Evolutionary conservation across 2,113 vertebrate species (phyloP), one percentile per base, ranked within the genome.

Genomic region (Alexandromys fortis): DNA sequence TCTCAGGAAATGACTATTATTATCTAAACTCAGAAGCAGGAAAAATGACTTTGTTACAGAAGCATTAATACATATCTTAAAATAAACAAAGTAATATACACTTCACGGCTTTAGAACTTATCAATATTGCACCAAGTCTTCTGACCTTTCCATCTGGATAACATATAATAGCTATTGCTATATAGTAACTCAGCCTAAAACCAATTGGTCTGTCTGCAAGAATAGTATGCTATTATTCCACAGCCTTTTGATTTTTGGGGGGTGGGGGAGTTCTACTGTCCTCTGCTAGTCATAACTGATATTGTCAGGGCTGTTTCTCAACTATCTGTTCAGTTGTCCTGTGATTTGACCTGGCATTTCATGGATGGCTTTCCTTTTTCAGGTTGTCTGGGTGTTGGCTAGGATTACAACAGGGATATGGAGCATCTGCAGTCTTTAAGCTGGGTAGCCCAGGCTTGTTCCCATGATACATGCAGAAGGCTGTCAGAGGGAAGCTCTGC

Each of bases 221-320:
- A 89, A 86, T 67, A 30, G 33, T 83, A 22, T 24, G 11, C 9
- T 55, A 21, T 12, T 83, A 3, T 78, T 85, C 6, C 16, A 55
- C 76, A 42, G 11, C 73, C 24, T 82, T 16, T 30, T 73, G 24
- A 78, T 49, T 86, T 58, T 58, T 17, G 4, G 55, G 12, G 49
- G 11, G 11, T 0, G 49, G 55, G 14, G 26, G 1, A 0, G 1
- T 49, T 6, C 63, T 61, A 30, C n/a, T 88, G 7, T 63, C 21
- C 55, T 88, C n/a, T 58, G 11, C 19, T 77, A 78, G 63, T 42
- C n/a, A 33, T 38, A 35, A 21, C 3, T n/a, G 24, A 68, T 9
- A 12, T 1, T n/a, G 22, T 5, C 1, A 3, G 11, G 17, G 13
- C n/a, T 83, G n/a, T 22, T 30, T 35, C 2, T 75, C 47, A 79